Evolutionary conservation across 2,888 invertebrate genomes (phyloP), one percentile per base, ranked within the genome.

Genomic region (Caenorhabditis becei): DNA sequence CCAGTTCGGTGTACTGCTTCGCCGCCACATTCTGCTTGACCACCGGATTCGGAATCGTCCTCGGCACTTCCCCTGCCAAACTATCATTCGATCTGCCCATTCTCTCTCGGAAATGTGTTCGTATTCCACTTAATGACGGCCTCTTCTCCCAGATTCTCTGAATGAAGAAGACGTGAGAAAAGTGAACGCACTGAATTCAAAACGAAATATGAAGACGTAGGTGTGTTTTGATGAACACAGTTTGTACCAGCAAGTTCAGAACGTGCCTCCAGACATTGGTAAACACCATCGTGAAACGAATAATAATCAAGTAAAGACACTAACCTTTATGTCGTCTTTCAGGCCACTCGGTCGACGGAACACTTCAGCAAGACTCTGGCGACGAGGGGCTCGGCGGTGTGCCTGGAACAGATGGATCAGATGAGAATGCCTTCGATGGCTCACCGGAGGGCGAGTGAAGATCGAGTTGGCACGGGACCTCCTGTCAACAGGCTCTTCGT

Each of bases 311-410:
- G 20, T 18, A 23, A 20, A 14, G 18, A 51, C 5, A 51, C 14
- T 3, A 2, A 77, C 77, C 63, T 77, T 77, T 20, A 77, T 61
- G 35, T 77, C 77, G 23, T 77, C 62, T 41, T 77, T 77, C 24
- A 77, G 26, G 3, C 26, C 62, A 1, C 35, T 28, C 51, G 77
- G 63, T 23, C 62, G 47, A 18, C 77, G 62, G 49, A 70, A 47
- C 26, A 63, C 32, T 23, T 62, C 77, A 5, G 70, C 70, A 24
- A 77, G 26, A 58, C 77, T 77, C 32, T 70, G 77, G 49, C 77
- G 69, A n/a, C 77, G 49, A 10, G 54, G 54, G 2, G 32, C 32
- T 32, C 35, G 59, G 4, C 56, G 63, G 20, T 66, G 51, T 0
- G 59, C n/a, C 66, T 75, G 65, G 16, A 49, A 72, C 20, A 53